Base-by-base conservation (phyloP, 2,113 vertebrate genomes). In the Poecilia latipinna region DNA sequence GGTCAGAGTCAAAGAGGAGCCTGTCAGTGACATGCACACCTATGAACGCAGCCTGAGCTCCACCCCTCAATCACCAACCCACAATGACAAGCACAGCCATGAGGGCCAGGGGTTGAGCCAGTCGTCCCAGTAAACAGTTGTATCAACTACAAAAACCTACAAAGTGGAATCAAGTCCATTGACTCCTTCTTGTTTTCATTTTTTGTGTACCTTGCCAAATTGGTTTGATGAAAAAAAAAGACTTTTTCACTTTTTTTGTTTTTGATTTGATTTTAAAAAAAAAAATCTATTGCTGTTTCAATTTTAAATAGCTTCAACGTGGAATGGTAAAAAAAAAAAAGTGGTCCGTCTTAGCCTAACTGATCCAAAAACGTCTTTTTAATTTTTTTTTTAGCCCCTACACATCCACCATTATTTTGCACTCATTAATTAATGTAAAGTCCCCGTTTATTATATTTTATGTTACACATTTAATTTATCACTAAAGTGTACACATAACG, bases 1-100 rank as follows among this genome's bases (percentile, higher is more conserved):
- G 65, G 78, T 91, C 71, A 68, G 81, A 67, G 89, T 95, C 17
- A 95, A 95, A 74, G 91, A 93, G 80, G 94, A 95, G 87, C 86
- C 94, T 29, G 76, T 88, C 77, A 83, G 84, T 83, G 92, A 94
- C 70, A 72, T 88, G 89, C 88, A 91, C 85, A 90, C 85, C 66
- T 92, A 92, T 74, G 90, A 93, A 83, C 86, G 90, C 91, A 93
- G 90, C 77, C 84, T 92, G 79, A 88, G 84, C 86, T 87, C 86
- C 66, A 80, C 64, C 54, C 86, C 85, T 8, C 88, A 89, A 74
- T 92, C 90, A 5, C 85, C 89, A 0, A 26, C 72, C 60, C 88
- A 88, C 71, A 87, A 87, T 39, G 89, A 90, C 79, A 90, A 90
- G 87, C 92, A 91, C 80, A 92, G 90, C 83, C 87, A 87, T n/a